phyloP scores from a whole-genome alignment of 2,797 vertebrate species.

The Leontocebus nigricollis region DNA sequence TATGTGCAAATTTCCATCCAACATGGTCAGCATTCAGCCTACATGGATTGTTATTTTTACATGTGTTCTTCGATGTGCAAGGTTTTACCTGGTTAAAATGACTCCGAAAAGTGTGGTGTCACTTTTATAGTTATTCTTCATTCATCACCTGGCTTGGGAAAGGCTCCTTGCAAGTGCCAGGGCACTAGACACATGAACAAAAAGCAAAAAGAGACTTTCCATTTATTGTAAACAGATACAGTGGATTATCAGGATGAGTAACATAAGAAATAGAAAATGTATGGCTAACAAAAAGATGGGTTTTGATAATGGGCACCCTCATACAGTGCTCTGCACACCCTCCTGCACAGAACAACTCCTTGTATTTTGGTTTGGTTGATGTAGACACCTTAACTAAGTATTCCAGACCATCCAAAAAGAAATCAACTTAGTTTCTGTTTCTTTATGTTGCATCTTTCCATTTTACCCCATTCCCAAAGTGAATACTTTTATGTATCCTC shows the following conservation, averaged over 20 bases:
- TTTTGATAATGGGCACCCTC: background rate
- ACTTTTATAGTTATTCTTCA: background rate
- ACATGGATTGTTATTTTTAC: background rate
- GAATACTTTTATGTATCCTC: background rate
- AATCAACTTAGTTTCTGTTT: background rate
- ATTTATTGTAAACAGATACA: constrained; percentile 10
- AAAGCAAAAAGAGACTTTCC: background rate
- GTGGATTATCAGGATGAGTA: background rate
- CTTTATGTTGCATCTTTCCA: background rate
- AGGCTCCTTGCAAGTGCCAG: background rate
- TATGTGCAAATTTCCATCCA: background rate
- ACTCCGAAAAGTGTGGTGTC: constrained; percentile 10
- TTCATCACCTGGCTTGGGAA: constrained; percentile 27
- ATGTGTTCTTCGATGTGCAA: background rate
- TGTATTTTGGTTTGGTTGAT: background rate
- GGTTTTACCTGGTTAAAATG: constrained; percentile 23
- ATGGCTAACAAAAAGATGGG: background rate
- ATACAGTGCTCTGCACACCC: background rate
- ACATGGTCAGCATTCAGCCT: background rate
- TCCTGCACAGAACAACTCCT: background rate
- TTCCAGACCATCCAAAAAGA: background rate
- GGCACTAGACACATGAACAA: background rate
- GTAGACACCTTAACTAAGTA: background rate
- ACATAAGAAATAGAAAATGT: background rate
- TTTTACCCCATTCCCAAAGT: background rate